These are phyloP conservation scores for Cenopis cana DNA, from an alignment of 2,888 invertebrate genomes.

Conservation along the genomic window DNA sequence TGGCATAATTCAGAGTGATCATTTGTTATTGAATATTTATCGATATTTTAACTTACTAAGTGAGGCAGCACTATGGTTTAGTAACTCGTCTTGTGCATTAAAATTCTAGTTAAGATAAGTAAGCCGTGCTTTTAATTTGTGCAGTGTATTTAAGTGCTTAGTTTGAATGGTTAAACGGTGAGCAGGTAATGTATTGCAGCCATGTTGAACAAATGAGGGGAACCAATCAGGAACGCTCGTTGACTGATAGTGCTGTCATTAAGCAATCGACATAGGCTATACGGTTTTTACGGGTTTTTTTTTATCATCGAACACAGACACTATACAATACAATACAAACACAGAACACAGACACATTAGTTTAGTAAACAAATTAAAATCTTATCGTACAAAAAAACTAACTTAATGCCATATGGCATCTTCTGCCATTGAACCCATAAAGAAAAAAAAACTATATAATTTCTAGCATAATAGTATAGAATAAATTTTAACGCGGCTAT, in stretches of 20 bases:
- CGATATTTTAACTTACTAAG: not conserved
- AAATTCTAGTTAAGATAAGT: slow-evolving; percentile 72
- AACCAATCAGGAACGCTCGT: slow-evolving; percentile 54
- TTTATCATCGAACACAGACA: no score
- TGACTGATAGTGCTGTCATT: slow-evolving; percentile 60
- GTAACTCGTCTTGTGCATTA: slow-evolving; percentile 58
- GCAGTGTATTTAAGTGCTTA: slow-evolving; percentile 59
- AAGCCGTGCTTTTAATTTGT: slow-evolving; percentile 75
- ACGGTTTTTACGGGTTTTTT: not conserved
- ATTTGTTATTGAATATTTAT: slow-evolving; percentile 17
- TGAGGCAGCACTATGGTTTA: slow-evolving; percentile 51
- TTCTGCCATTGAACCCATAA: no score
- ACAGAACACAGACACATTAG: no score
- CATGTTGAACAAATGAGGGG: slow-evolving; percentile 46
- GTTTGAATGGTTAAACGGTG: slow-evolving; percentile 51
- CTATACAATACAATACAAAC: no score
- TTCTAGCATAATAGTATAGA: no score
- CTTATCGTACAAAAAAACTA: no score
- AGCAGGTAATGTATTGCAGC: slow-evolving; percentile 54
- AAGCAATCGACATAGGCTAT: slow-evolving; percentile 57
- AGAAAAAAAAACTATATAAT: no score
- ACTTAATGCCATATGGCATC: no score
- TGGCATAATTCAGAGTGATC: slow-evolving; percentile 11
- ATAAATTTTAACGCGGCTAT: no score
- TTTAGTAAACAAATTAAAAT: no score